Conservation (phyloP, 2,797 vertebrate genomes). For the Mus spretus region DNA sequence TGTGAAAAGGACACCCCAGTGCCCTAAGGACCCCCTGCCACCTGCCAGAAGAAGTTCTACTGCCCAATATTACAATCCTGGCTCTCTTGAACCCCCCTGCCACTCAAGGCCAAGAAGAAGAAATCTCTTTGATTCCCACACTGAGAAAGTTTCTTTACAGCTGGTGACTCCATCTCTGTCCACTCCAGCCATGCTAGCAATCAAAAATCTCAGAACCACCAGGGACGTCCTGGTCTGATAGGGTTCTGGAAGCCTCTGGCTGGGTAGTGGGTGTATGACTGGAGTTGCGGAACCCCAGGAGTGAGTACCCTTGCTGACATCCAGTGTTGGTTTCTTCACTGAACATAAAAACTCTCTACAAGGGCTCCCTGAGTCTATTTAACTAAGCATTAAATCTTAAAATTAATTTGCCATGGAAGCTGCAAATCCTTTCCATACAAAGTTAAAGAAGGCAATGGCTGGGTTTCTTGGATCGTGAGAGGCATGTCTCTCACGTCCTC, state of each 20-base stretch:
- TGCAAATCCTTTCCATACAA: conserved; percentile 74
- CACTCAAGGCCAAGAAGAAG: neutral
- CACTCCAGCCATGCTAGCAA: neutral
- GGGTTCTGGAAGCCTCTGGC: neutral
- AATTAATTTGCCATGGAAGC: conserved; percentile 83
- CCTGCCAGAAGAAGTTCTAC: too few relatives aligned
- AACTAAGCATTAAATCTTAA: conserved; percentile 85
- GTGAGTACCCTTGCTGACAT: conserved; percentile 42
- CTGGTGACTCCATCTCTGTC: neutral
- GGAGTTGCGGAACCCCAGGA: neutral
- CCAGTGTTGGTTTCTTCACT: conserved; percentile 66
- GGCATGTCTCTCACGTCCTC: rapidly evolving
- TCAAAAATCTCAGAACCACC: neutral
- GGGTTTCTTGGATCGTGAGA: neutral
- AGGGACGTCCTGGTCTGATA: neutral
- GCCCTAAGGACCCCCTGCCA: neutral
- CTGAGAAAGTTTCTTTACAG: neutral
- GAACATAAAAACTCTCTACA: conserved; percentile 65
- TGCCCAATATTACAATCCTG: neutral
- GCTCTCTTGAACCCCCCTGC: neutral
- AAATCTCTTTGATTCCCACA: neutral
- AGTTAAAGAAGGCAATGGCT: neutral
- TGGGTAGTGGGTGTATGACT: too few relatives aligned
- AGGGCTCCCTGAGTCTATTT: conserved; percentile 85
- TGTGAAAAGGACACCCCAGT: neutral